A percentile compares a stretch with the other conserved stretches of the same genome.
Conservation (phyloP, 2,797 vertebrate genomes). For the Cygnus olor region DNA sequence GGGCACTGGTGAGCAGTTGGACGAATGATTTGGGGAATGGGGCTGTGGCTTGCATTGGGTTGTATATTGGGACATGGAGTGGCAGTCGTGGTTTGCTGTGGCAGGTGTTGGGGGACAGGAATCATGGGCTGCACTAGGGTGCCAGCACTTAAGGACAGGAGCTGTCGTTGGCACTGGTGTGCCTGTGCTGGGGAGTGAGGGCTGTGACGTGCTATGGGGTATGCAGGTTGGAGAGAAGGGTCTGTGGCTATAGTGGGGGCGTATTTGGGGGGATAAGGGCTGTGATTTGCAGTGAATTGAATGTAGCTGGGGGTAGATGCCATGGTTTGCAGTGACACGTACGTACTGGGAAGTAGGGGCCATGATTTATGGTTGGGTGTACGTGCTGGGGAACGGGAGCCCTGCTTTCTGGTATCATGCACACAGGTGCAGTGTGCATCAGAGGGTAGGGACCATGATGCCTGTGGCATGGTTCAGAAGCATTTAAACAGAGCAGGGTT, state of each 20-base stretch:
- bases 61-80: rapidly evolving
- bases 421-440: rapidly evolving
- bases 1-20: neutral
- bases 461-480: neutral
- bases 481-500: neutral
- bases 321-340: rapidly evolving
- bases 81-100: neutral
- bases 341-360: neutral
- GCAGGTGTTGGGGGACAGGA: neutral
- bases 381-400: neutral
- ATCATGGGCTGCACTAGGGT: rapidly evolving
- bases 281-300: neutral
- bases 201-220: neutral
- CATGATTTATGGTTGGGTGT: neutral
- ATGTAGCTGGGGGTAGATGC: neutral
- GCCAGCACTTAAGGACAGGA: neutral
- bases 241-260: neutral
- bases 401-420: neutral
- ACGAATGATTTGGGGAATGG: rapidly evolving
- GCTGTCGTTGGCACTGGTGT: neutral
- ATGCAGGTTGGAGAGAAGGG: neutral
- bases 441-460: neutral
- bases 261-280: neutral
- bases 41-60: neutral
- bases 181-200: neutral